phyloP scores from a whole-genome alignment of 2,888 invertebrate species.

The Limnephilus marmoratus region DNA sequence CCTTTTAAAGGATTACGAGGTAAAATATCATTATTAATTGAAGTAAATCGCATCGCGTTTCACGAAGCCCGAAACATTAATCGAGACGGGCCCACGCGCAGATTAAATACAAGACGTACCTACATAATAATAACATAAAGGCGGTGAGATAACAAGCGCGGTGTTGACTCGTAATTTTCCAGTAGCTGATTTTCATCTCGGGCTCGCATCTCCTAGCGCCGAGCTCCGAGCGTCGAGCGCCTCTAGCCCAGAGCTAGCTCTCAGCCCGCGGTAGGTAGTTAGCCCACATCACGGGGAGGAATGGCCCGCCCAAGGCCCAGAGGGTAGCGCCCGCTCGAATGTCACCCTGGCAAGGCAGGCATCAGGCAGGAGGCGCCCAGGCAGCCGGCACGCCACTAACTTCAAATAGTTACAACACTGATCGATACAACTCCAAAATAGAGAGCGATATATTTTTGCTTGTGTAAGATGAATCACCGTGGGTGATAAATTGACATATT shows the following conservation, averaged over 20 bases:
- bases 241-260: no score
- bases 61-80: background rate
- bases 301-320: slow-evolving; percentile 47
- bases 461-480: background rate
- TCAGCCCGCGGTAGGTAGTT: background rate
- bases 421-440: background rate
- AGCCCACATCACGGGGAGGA: slow-evolving; percentile 13
- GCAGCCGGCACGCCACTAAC: slow-evolving; percentile 18
- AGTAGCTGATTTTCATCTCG: background rate
- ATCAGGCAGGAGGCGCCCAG: background rate
- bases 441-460: background rate
- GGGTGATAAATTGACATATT: background rate
- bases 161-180: background rate
- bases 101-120: background rate
- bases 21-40: background rate
- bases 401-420: background rate
- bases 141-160: background rate
- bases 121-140: background rate
- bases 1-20: background rate
- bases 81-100: background rate
- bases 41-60: background rate
- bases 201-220: background rate
- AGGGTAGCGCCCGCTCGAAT: slow-evolving; percentile 35
- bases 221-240: no score
- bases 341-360: slow-evolving; percentile 43